phyloP scores from a whole-genome alignment of 1,140 invertebrate genomes.

The Cephus cinctus region DNA sequence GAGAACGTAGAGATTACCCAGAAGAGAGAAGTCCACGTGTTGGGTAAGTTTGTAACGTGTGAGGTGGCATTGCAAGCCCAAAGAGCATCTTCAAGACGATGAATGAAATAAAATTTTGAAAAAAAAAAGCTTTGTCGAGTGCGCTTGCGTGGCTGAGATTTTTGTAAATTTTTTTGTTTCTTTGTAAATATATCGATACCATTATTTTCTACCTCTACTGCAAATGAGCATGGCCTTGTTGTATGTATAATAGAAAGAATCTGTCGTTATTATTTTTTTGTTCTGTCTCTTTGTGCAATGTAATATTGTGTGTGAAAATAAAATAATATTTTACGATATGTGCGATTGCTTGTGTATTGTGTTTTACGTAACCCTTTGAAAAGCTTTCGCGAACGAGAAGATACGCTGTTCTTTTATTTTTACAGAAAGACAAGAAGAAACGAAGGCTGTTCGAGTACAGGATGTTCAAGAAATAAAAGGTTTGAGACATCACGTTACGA shows the following conservation, averaged over 20 bases:
- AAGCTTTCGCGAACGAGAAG: no score
- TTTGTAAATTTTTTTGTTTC: conserved; percentile 12
- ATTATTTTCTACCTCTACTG: no score
- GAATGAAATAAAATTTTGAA: not conserved
- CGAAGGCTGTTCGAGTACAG: conserved; percentile 38
- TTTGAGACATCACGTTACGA: conserved; percentile 38
- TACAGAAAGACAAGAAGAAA: conserved; percentile 45
- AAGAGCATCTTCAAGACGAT: not conserved
- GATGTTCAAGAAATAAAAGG: conserved; percentile 55
- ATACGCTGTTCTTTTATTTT: conserved; percentile 27
- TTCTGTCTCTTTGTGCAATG: no score
- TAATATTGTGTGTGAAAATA: no score
- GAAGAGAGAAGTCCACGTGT: conserved; percentile 45
- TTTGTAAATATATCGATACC: not conserved
- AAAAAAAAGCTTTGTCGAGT: conserved; percentile 12
- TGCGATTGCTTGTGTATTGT: conserved; percentile 16
- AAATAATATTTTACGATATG: conserved; percentile 24
- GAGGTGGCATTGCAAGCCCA: conserved; percentile 16
- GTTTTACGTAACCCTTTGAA: no score
- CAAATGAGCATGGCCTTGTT: no score
- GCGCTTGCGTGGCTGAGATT: conserved; percentile 39
- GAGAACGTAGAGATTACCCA: conserved; percentile 40
- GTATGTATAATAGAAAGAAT: no score
- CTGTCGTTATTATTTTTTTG: no score
- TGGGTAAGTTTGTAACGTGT: conserved; percentile 43